Conservation (phyloP, 1,140 invertebrate genomes). For the Zaprionus vittiger region DNA sequence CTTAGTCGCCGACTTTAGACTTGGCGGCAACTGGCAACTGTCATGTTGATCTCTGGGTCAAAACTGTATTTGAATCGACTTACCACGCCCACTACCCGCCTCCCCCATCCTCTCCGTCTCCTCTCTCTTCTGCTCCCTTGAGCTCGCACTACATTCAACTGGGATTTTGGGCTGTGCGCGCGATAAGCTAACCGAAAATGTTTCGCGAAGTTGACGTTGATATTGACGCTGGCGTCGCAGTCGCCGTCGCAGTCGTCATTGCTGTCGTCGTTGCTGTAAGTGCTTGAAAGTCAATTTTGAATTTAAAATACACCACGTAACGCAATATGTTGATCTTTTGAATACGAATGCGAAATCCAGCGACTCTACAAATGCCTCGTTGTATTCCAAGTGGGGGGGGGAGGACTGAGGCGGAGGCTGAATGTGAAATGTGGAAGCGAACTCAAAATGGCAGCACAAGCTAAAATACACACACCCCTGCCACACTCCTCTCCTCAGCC, state of each 20-base stretch:
- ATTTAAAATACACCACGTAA: slow-evolving; percentile 83
- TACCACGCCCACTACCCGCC: slow-evolving; percentile 4
- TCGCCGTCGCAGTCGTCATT: neutral
- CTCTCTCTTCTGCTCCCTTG: neutral
- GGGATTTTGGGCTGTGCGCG: slow-evolving; percentile 16
- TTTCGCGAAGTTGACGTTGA: slow-evolving; percentile 11
- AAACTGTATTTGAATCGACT: slow-evolving; percentile 18
- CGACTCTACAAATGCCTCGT: slow-evolving; percentile 31
- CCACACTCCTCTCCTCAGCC: neutral
- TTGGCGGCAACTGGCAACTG: slow-evolving; percentile 7
- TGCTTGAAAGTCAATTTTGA: slow-evolving; percentile 82
- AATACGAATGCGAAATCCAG: slow-evolving; percentile 78
- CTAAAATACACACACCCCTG: slow-evolving; percentile 30
- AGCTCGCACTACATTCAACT: slow-evolving; percentile 8
- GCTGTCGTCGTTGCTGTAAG: slow-evolving; percentile 52
- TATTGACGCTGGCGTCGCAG: neutral
- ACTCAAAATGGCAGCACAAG: slow-evolving; percentile 66
- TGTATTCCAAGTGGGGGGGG: neutral
- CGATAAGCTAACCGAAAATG: slow-evolving; percentile 39
- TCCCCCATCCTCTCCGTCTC: neutral
- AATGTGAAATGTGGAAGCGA: slow-evolving; percentile 55
- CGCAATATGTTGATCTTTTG: slow-evolving; percentile 82
- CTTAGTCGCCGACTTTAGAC: slow-evolving; percentile 15
- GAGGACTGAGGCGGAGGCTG: neutral
- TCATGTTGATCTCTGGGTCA: slow-evolving; percentile 32